Evolutionary conservation across 2,797 vertebrate genomes (phyloP).

Genomic region (Sternotherus odoratus): DNA sequence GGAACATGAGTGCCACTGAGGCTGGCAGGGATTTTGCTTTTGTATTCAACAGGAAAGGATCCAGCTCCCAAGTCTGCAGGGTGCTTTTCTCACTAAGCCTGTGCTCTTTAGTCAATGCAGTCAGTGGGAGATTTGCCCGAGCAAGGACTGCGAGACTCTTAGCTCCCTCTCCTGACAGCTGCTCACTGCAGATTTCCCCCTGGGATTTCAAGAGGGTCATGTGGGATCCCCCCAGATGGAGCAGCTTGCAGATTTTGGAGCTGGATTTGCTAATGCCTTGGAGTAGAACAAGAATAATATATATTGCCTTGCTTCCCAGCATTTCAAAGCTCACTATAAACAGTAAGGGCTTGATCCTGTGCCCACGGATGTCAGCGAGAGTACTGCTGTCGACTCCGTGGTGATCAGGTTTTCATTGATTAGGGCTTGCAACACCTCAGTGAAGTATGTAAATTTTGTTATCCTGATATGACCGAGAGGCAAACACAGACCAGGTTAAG

Average conservation of each 20-base stretch:
- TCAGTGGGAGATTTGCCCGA: background rate
- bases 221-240: background rate
- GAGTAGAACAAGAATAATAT: background rate
- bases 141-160: background rate
- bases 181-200: background rate
- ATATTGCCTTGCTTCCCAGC: background rate
- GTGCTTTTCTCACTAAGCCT: background rate
- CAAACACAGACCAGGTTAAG: background rate
- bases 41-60: background rate
- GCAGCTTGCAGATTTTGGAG: background rate
- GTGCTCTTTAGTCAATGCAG: background rate
- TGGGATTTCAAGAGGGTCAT: background rate
- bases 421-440: background rate
- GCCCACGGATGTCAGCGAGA: background rate
- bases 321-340: background rate
- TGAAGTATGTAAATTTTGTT: background rate
- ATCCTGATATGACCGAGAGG: background rate
- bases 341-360: background rate
- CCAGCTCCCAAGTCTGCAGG: background rate
- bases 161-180: background rate
- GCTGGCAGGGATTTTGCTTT: background rate
- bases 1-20: background rate
- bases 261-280: background rate
- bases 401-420: background rate
- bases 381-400: background rate